Evolutionary conservation across 2,797 vertebrate species (phyloP).

Genomic region (Sciurus carolinensis): DNA sequence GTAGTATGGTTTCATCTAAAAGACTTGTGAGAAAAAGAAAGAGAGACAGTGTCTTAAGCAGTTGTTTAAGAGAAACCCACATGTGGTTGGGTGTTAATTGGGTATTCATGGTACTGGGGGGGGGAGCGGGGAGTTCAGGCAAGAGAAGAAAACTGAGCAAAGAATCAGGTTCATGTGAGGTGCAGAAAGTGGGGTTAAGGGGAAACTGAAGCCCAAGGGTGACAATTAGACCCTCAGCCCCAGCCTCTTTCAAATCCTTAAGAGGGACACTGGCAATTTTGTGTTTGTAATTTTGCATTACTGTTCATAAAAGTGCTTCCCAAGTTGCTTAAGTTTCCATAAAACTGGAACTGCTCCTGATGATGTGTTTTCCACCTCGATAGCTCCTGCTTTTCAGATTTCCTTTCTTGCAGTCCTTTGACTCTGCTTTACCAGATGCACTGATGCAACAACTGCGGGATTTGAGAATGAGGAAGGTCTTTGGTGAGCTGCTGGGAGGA

Average conservation of each 20-base stretch:
- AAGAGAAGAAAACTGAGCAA: slow-evolving; percentile 5
- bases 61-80: slow-evolving; percentile 49
- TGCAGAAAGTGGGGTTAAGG: background rate
- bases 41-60: slow-evolving; percentile 2
- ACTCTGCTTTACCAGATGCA: background rate
- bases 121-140: background rate
- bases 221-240: background rate
- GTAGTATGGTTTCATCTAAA: slow-evolving; percentile 59
- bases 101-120: background rate
- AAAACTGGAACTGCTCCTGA: background rate
- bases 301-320: background rate
- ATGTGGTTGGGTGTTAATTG: background rate
- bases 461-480: background rate
- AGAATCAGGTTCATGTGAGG: background rate
- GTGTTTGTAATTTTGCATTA: background rate
- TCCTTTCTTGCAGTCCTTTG: background rate
- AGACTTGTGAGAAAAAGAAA: slow-evolving; percentile 27
- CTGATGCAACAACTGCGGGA: background rate
- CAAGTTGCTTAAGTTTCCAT: background rate
- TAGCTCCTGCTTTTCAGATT: slow-evolving; percentile 1
- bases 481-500: background rate
- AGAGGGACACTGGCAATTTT: background rate
- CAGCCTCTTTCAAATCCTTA: background rate
- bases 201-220: background rate
- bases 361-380: background rate